Base-by-base conservation (phyloP, 2,888 invertebrate species). In the Sinohyriopsis cumingii region DNA sequence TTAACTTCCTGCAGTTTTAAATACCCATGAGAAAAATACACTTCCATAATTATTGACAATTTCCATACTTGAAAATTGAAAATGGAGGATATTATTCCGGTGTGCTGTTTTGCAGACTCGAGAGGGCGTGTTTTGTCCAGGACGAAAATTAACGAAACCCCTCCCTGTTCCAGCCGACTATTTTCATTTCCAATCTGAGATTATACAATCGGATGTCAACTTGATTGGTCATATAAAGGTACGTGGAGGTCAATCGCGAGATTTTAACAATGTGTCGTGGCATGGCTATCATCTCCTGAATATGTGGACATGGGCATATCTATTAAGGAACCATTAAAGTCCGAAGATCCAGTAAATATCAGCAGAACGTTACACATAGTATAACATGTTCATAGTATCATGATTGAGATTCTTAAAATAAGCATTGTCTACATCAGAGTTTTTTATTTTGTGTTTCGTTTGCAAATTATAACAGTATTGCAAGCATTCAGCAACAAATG, bases 101-200 rank as follows among this genome's bases (percentile, higher is more conserved):
- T 60, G 57, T 45, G n/a, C 65, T 24, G 53, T 65, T 25, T 74
- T 68, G 12, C 69, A 84, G 84, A 82, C 82, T 0, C 82, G 83
- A 15, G 69, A 70, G 12, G 82, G 82, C 19, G 70, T 76, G 0
- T 74, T 71, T 55, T 84, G 84, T 55, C 76, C 73, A 1, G 68
- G 75, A 18, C 57, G 80, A 59, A 82, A 78, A 54, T 71, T 73
- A 22, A 74, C 69, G 0, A 81, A 78, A 60, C 74, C 79, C 2
- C 65, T 83, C 1, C 84, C 84, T 3, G 72, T 59, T 0, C 77
- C 82, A 2, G 65, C 78, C 2, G 55, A 69, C 12, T 65, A 71
- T 12, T 83, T 84, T 71, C 72, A 72, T 24, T 84, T 83, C 61
- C 79, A 78, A 1, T 69, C 83, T 5, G 84, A 84, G 67, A 77